phyloP scores from a whole-genome alignment of 2,888 invertebrate species.

The Timandra comae region DNA sequence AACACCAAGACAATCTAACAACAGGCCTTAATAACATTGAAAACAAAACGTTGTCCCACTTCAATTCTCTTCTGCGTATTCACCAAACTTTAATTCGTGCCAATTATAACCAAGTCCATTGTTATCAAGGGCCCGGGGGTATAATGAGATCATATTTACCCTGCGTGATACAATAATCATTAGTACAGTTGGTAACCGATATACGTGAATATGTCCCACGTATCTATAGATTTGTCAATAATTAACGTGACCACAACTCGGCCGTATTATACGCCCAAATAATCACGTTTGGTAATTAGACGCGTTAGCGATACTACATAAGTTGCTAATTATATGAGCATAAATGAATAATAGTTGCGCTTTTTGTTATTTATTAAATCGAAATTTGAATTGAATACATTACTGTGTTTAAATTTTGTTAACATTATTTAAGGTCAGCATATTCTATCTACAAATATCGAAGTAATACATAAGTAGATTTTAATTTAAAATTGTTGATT shows the following conservation, averaged over 20 bases:
- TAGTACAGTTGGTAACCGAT: conserved; percentile 23
- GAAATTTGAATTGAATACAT: too few species aligned
- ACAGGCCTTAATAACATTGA: too few species aligned
- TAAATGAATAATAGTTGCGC: too few species aligned
- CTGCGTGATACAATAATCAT: conserved; percentile 28
- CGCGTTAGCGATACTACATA: conserved; percentile 29
- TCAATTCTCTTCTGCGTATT: conserved; percentile 8
- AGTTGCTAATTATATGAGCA: too few species aligned
- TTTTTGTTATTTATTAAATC: too few species aligned
- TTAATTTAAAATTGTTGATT: too few species aligned
- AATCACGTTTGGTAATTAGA: conserved; percentile 33
- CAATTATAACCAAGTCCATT: conserved; percentile 19
- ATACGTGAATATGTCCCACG: conserved; percentile 7
- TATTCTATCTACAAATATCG: background rate
- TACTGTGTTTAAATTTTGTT: too few species aligned
- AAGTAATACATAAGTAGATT: too few species aligned
- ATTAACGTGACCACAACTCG: conserved; percentile 33
- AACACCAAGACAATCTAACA: too few species aligned
- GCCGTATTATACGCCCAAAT: conserved; percentile 29
- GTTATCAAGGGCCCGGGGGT: conserved; percentile 17
- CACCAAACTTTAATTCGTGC: conserved; percentile 15
- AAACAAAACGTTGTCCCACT: too few species aligned
- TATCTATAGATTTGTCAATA: conserved; percentile 32
- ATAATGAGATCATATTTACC: conserved; percentile 27
- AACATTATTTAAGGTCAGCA: too few species aligned